phyloP scores from a whole-genome alignment of 2,113 vertebrate species.

The Megalops atlanticus region DNA sequence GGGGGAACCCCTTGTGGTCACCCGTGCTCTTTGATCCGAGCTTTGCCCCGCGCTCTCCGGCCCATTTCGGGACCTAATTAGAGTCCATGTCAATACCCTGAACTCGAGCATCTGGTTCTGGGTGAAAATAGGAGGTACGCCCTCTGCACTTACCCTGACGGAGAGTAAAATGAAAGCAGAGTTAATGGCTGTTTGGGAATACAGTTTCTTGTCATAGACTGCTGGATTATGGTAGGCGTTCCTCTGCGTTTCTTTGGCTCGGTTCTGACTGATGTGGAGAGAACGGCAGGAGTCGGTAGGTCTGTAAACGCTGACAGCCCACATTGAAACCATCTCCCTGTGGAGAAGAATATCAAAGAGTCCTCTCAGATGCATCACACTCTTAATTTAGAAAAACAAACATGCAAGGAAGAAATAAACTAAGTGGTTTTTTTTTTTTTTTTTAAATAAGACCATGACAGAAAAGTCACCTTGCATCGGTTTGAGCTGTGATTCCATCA shows the following conservation, averaged over 20 bases:
- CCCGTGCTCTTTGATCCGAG: not conserved
- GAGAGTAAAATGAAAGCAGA: not conserved
- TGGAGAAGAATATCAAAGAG: not conserved
- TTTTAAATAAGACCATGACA: no score
- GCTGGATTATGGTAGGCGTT: not conserved
- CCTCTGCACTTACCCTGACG: not conserved
- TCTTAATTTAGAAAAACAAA: not conserved
- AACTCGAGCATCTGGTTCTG: not conserved
- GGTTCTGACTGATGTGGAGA: not conserved
- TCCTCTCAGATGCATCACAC: not conserved
- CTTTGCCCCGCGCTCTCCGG: not conserved
- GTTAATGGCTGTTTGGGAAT: no score
- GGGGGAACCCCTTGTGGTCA: not conserved
- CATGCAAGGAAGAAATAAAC: not conserved
- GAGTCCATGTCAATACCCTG: not conserved
- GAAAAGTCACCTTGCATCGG: no score
- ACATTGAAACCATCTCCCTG: not conserved
- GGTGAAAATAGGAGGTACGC: not conserved
- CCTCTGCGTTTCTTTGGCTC: not conserved
- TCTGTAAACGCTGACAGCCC: not conserved
- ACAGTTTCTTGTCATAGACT: no score
- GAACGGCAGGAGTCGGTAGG: not conserved
- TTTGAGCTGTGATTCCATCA: no score
- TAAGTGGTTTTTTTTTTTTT: no score
- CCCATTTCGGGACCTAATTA: not conserved